A percentile compares a stretch with the other conserved stretches of the same genome.
Evolutionary conservation across 2,888 invertebrate genomes (phyloP).

Genomic region (Hirtodrosophila cameraria): DNA sequence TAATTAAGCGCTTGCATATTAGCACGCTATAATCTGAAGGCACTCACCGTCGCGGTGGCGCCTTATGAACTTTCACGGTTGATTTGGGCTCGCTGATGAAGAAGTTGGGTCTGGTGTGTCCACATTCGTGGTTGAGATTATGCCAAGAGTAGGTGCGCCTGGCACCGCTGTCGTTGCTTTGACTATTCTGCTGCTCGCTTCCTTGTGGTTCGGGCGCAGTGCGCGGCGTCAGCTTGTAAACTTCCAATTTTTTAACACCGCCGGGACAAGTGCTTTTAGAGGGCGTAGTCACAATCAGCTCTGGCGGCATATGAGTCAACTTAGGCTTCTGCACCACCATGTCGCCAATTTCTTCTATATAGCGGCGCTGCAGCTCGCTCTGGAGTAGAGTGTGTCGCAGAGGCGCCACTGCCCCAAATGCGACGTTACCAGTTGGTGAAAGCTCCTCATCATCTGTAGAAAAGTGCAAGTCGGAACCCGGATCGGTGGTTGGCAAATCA

Average conservation of each 20-base stretch:
- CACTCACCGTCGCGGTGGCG: constrained; percentile 52
- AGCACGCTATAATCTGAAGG: background rate
- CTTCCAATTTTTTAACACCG: constrained; percentile 54
- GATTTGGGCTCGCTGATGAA: constrained; percentile 39
- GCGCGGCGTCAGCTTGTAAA: constrained; percentile 60
- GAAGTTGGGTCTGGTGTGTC: constrained; percentile 24
- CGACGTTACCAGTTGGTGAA: constrained; percentile 39
- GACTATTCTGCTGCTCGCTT: constrained; percentile 7
- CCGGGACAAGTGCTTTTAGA: constrained; percentile 57
- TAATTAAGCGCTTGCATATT: background rate
- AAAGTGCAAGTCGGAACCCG: constrained; percentile 86
- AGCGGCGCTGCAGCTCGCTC: constrained; percentile 81
- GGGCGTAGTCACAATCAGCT: constrained; percentile 84
- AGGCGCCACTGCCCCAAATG: constrained; percentile 67
- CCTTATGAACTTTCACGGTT: constrained; percentile 43
- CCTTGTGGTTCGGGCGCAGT: constrained; percentile 58
- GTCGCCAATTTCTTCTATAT: constrained; percentile 79
- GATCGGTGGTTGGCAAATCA: constrained; percentile 87
- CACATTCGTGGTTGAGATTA: constrained; percentile 72
- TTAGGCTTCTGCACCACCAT: constrained; percentile 64
- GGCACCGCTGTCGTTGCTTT: constrained; percentile 17
- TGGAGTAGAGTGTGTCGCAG: constrained; percentile 79
- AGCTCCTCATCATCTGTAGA: constrained; percentile 87
- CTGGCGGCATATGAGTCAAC: constrained; percentile 83
- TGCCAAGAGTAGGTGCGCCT: constrained; percentile 83